phyloP scores from a whole-genome alignment of 2,113 vertebrate genomes.

The Atlantisia rogersi region DNA sequence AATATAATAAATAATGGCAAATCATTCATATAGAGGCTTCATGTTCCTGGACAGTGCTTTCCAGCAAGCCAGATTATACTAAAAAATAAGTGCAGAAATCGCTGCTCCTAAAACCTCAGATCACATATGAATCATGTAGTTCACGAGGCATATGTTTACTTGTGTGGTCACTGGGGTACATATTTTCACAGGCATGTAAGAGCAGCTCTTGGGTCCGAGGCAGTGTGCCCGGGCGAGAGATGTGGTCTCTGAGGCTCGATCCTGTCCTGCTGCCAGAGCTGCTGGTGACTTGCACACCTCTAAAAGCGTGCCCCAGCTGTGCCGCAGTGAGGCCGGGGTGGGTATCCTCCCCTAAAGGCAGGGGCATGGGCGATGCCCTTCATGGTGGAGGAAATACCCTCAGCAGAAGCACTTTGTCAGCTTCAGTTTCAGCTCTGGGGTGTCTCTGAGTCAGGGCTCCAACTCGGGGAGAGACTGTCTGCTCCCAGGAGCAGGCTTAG shows the following conservation, averaged over 20 bases:
- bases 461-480: neutral
- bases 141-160: constrained; percentile 69
- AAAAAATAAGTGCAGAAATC: constrained; percentile 30
- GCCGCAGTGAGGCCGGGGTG: neutral
- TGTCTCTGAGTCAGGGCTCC: neutral
- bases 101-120: constrained; percentile 47
- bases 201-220: neutral
- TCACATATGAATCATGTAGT: constrained; percentile 41
- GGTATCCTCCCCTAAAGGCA: rapidly evolving
- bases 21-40: neutral
- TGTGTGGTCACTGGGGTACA: constrained; percentile 59
- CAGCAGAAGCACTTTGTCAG: neutral
- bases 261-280: neutral
- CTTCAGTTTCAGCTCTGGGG: neutral
- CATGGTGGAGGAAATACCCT: rapidly evolving
- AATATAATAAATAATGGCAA: neutral
- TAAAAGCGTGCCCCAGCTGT: neutral
- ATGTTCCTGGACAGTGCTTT: constrained; percentile 16
- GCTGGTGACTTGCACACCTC: neutral
- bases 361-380: rapidly evolving
- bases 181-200: constrained; percentile 61
- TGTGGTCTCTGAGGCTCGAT: neutral
- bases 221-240: neutral
- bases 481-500: neutral
- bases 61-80: constrained; percentile 15